These are phyloP conservation scores for Drosophila anomelani DNA, from an alignment of 2,888 invertebrate genomes.

Conservation along the genomic window DNA sequence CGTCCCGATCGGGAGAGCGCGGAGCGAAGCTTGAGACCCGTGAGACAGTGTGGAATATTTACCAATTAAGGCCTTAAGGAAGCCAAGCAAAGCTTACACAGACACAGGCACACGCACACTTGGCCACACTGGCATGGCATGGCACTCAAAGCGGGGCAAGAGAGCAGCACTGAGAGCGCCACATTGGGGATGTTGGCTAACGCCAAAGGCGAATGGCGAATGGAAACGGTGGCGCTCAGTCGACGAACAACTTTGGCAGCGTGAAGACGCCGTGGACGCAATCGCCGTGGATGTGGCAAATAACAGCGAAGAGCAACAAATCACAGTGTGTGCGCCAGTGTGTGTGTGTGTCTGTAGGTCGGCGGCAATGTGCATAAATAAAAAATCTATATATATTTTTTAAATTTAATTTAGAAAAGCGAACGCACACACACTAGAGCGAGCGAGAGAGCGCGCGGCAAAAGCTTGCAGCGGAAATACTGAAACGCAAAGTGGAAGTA, in stretches of 20 bases:
- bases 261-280: slow-evolving; percentile 58
- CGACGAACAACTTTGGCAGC: slow-evolving; percentile 69
- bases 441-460: slow-evolving; percentile 38
- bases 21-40: slow-evolving; percentile 1
- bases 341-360: slow-evolving; percentile 52
- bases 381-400: slow-evolving; percentile 79
- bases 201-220: slow-evolving; percentile 13
- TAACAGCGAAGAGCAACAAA: slow-evolving; percentile 32
- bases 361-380: slow-evolving; percentile 78
- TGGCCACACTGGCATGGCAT: background rate
- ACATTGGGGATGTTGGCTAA: slow-evolving; percentile 14
- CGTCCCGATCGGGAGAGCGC: slow-evolving; percentile 17
- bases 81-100: slow-evolving; percentile 49
- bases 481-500: slow-evolving; percentile 50
- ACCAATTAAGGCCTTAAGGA: slow-evolving; percentile 69
- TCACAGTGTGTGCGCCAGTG: slow-evolving; percentile 42
- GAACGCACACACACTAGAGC: slow-evolving; percentile 32
- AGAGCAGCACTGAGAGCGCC: slow-evolving; percentile 13
- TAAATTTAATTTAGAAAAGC: slow-evolving; percentile 71
- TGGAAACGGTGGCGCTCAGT: slow-evolving; percentile 59
- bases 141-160: background rate
- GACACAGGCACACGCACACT: slow-evolving; percentile 1
- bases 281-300: slow-evolving; percentile 47
- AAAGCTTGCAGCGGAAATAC: slow-evolving; percentile 51
- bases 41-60: slow-evolving; percentile 43